Conservation (phyloP, 2,113 vertebrate species). For the Rhodinocichla rosea region DNA sequence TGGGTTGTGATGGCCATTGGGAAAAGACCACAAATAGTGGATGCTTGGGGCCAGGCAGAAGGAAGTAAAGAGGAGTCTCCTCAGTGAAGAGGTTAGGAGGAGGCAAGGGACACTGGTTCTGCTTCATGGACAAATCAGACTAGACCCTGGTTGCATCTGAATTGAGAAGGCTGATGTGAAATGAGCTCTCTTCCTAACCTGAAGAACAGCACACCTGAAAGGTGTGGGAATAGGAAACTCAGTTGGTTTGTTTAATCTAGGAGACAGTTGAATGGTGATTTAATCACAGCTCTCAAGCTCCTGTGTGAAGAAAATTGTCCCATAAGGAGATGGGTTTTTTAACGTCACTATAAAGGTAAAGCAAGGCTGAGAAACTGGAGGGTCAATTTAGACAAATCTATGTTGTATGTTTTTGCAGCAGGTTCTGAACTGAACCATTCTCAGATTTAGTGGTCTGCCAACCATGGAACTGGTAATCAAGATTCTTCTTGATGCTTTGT, state of each 20-base stretch:
- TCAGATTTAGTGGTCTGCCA: not conserved
- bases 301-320: not conserved
- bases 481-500: not conserved
- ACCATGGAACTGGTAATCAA: not conserved
- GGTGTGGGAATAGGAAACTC: not conserved
- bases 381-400: not conserved
- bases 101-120: not conserved
- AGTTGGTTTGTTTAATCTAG: not conserved
- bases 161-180: not conserved
- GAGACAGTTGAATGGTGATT: not conserved
- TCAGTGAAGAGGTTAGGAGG: not conserved
- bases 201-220: not conserved
- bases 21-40: not conserved
- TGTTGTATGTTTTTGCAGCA: not conserved
- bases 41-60: not conserved
- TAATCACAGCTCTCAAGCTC: not conserved
- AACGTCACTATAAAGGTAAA: not conserved
- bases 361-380: not conserved
- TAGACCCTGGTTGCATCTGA: not conserved
- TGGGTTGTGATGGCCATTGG: not conserved
- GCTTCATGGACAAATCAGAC: not conserved
- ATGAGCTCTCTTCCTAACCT: not conserved
- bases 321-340: not conserved
- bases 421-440: not conserved
- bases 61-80: not conserved